Conservation (phyloP, 2,888 invertebrate genomes). For the Macrophya alboannulata region DNA sequence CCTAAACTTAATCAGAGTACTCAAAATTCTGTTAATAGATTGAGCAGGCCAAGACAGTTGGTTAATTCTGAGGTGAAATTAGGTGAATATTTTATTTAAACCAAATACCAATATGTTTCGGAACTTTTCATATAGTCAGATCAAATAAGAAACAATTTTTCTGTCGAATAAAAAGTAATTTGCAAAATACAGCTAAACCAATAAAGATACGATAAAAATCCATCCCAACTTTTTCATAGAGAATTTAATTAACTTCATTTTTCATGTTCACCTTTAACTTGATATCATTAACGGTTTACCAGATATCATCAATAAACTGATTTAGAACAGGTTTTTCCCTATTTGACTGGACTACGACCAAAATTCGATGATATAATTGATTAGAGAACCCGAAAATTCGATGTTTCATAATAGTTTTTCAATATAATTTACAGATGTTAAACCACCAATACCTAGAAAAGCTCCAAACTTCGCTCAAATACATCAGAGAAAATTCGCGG, state of each 20-base stretch:
- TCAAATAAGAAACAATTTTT: no score
- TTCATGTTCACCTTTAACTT: background rate
- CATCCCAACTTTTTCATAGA: background rate
- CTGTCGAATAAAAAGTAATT: background rate
- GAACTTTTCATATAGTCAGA: no score
- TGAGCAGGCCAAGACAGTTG: conserved; percentile 78
- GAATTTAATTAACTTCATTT: background rate
- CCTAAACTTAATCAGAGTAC: conserved; percentile 74
- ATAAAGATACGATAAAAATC: background rate
- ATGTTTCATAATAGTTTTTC: background rate
- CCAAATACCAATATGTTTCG: no score
- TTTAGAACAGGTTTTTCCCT: background rate
- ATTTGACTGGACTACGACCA: background rate
- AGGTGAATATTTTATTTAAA: conserved; percentile 59
- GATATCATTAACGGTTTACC: background rate
- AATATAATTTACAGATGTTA: conserved; percentile 62
- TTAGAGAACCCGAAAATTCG: background rate
- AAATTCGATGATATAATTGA: background rate
- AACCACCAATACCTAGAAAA: conserved; percentile 79
- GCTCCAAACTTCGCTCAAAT: conserved; percentile 87
- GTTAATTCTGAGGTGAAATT: conserved; percentile 62
- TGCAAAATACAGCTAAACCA: background rate
- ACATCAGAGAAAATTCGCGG: conserved; percentile 85
- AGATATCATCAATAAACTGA: background rate
- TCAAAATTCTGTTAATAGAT: conserved; percentile 77